Evolutionary conservation across 2,113 vertebrate species (phyloP).

Genomic region (Gymnocephalus cernua): DNA sequence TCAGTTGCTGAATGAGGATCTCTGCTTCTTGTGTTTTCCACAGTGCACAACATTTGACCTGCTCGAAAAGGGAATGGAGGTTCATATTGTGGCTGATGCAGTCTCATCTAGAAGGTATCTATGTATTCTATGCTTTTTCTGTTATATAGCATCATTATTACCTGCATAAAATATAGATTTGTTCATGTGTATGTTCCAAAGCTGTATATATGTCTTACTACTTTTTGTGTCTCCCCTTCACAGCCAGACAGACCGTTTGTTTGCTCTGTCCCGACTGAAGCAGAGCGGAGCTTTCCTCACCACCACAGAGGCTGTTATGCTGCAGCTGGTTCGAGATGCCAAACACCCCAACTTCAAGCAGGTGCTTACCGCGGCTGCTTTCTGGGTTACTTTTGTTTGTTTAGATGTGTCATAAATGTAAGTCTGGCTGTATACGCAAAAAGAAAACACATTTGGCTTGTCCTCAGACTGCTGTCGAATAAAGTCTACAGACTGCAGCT

Average conservation of each 20-base stretch:
- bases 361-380: constrained; percentile 73
- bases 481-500: background rate
- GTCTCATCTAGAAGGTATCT: constrained; percentile 91
- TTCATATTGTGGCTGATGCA: constrained; percentile 92
- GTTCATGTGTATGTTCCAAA: background rate
- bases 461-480: background rate
- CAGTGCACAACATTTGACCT: constrained; percentile 90
- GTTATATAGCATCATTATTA: background rate
- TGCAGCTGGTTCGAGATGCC: constrained; percentile 90
- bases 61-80: constrained; percentile 88
- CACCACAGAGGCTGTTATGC: constrained; percentile 89
- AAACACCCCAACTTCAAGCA: constrained; percentile 90
- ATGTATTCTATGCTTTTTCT: background rate
- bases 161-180: background rate
- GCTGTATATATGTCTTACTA: background rate
- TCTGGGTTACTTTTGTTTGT: background rate
- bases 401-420: constrained; percentile 5
- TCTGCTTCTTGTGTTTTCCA: constrained; percentile 16
- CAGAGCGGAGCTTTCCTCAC: constrained; percentile 92
- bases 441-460: background rate
- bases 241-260: constrained; percentile 93
- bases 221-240: background rate
- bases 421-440: background rate
- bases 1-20: background rate
- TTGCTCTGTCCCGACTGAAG: constrained; percentile 88